A percentile compares a stretch with the other conserved stretches of the same genome.
Conservation (phyloP, 1,140 invertebrate species). For the Meloidogyne floridensis region DNA sequence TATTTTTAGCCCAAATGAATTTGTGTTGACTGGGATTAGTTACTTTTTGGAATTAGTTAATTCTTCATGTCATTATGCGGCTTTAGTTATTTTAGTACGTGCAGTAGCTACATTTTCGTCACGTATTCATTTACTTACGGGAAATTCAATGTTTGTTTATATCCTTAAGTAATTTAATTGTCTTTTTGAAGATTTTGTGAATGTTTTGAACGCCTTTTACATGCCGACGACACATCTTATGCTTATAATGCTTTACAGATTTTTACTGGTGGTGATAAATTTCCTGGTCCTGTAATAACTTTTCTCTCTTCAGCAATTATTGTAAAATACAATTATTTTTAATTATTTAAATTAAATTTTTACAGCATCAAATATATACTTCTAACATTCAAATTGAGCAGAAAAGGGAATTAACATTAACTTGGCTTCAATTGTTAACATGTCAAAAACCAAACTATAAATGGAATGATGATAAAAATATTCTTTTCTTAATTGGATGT, state of each 20-base stretch:
- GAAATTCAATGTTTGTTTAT: conserved; percentile 35
- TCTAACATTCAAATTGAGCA: conserved; percentile 21
- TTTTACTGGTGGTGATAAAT: conserved; percentile 46
- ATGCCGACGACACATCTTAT: conserved; percentile 47
- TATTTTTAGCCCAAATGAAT: conserved; percentile 42
- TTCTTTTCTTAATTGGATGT: conserved; percentile 40
- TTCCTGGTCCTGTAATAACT: conserved; percentile 43
- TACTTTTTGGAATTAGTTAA: conserved; percentile 49
- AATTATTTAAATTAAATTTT: not conserved
- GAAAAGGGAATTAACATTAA: conserved; percentile 23
- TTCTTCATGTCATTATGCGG: conserved; percentile 43
- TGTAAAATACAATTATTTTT: conserved; percentile 8
- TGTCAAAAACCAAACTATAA: conserved; percentile 34
- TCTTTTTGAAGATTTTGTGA: conserved; percentile 40
- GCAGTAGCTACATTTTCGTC: conserved; percentile 37
- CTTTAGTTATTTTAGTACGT: conserved; percentile 34
- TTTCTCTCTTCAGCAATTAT: conserved; percentile 35
- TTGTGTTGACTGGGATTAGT: conserved; percentile 41
- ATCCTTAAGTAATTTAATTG: conserved; percentile 6
- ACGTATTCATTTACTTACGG: conserved; percentile 36
- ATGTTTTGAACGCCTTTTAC: conserved; percentile 39
- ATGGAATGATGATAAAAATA: conserved; percentile 50
- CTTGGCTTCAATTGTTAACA: conserved; percentile 39
- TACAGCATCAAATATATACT: conserved; percentile 35
- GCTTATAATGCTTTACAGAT: conserved; percentile 46